phyloP scores from a whole-genome alignment of 2,888 invertebrate species.

The Acleris laterana region DNA sequence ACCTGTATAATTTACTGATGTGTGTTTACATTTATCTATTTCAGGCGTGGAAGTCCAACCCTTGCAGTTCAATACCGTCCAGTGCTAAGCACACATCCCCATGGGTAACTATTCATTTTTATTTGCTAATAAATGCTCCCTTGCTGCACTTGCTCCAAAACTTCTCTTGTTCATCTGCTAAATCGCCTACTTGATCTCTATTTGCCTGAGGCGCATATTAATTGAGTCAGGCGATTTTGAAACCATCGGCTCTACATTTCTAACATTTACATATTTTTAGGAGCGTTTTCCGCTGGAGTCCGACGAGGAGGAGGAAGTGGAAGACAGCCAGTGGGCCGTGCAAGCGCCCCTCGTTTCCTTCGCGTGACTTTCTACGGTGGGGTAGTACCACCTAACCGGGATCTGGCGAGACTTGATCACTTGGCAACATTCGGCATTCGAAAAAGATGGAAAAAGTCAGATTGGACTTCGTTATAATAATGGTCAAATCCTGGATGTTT shows the following conservation, averaged over 20 bases:
- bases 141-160: too few relatives aligned
- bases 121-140: too few relatives aligned
- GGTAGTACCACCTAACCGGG: not conserved
- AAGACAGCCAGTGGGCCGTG: constrained; percentile 58
- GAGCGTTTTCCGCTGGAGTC: constrained; percentile 75
- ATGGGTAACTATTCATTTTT: constrained; percentile 59
- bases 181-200: not conserved
- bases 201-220: not conserved
- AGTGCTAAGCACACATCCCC: constrained; percentile 63
- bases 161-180: too few relatives aligned
- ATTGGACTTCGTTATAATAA: too few relatives aligned
- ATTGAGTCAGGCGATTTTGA: too few relatives aligned
- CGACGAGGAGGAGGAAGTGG: constrained; percentile 71
- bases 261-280: constrained; percentile 47
- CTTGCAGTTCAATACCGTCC: constrained; percentile 61
- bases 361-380: constrained; percentile 45
- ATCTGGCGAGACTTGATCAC: too few relatives aligned
- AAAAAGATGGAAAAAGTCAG: too few relatives aligned
- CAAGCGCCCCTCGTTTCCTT: constrained; percentile 76
- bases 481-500: too few relatives aligned
- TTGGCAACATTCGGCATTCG: too few relatives aligned
- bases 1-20: not conserved
- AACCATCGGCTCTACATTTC: too few relatives aligned
- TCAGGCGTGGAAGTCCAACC: constrained; percentile 75
- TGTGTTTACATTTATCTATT: constrained; percentile 36